Conservation (phyloP, 2,888 invertebrate species). For the Epirrita christyi region DNA sequence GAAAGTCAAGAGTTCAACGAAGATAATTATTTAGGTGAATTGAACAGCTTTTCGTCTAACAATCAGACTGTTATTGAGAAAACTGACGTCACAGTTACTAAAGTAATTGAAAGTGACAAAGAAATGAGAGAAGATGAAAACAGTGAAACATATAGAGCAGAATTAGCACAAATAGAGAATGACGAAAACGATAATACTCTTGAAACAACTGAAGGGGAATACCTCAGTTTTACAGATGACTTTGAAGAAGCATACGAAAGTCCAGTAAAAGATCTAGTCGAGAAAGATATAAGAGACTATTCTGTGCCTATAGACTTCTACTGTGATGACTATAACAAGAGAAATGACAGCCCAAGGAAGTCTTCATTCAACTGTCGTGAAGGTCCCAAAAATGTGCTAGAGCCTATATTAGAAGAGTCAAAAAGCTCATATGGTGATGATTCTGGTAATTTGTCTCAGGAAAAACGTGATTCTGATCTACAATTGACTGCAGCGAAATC, state of each 20-base stretch:
- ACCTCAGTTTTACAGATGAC: constrained; percentile 76
- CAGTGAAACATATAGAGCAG: constrained; percentile 45
- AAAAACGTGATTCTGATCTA: constrained; percentile 35
- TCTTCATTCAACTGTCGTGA: constrained; percentile 58
- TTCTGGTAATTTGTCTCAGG: constrained; percentile 50
- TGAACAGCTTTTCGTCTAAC: constrained; percentile 64
- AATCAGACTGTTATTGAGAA: constrained; percentile 56
- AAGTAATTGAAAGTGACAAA: constrained; percentile 17
- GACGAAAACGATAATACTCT: constrained; percentile 49
- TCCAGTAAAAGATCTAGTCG: constrained; percentile 74
- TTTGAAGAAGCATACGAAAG: constrained; percentile 73
- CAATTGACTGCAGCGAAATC: constrained; percentile 28
- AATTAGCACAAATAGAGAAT: constrained; percentile 40
- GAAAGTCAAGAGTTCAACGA: constrained; percentile 77
- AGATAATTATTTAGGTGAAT: constrained; percentile 70
- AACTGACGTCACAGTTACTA: constrained; percentile 16
- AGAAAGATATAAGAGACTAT: constrained; percentile 79
- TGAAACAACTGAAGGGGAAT: constrained; percentile 71
- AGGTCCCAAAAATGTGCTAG: constrained; percentile 52
- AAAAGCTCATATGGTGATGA: constrained; percentile 72
- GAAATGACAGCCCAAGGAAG: constrained; percentile 55
- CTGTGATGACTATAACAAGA: constrained; percentile 65
- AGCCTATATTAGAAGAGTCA: constrained; percentile 79
- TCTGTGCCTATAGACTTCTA: constrained; percentile 76
- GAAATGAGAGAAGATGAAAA: constrained; percentile 20